A percentile compares a stretch with the other conserved stretches of the same genome.
These are phyloP conservation scores for Brachionus plicatilis DNA, from an alignment of 1,140 invertebrate species.

Conservation along the genomic window DNA sequence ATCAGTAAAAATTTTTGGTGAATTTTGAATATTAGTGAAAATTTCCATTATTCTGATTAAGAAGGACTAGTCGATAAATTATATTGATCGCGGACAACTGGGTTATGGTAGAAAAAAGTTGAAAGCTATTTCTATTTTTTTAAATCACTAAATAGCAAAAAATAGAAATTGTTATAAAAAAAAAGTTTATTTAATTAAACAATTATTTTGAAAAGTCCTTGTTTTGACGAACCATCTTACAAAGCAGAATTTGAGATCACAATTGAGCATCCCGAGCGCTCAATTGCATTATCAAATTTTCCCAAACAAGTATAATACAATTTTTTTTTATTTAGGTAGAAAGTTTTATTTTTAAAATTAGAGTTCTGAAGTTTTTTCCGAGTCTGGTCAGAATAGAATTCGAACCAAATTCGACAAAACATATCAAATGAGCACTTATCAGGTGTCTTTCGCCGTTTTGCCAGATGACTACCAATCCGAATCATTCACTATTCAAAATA, in stretches of 20 bases:
- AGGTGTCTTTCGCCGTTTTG: not conserved
- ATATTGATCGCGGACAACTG: too few species aligned
- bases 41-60: too few species aligned
- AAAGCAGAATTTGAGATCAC: constrained; percentile 23
- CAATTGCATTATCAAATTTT: constrained; percentile 33
- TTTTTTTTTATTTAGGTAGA: not conserved
- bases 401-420: constrained; percentile 20
- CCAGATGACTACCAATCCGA: not conserved
- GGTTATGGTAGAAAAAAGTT: too few species aligned
- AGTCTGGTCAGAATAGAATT: not conserved
- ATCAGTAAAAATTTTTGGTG: too few species aligned
- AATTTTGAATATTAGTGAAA: too few species aligned
- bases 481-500: not conserved
- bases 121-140: too few species aligned
- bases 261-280: not conserved
- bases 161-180: too few species aligned
- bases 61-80: too few species aligned
- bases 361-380: not conserved
- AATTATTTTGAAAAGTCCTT: not conserved
- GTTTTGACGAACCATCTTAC: constrained; percentile 32
- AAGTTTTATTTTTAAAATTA: constrained; percentile 49
- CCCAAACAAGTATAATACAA: not conserved
- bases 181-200: too few species aligned
- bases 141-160: too few species aligned
- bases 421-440: constrained; percentile 18